Percentiles rank a stretch among this genome's conserved stretches.
Evolutionary conservation across 2,113 vertebrate genomes (phyloP).

Genomic region (Microtus ochrogaster): DNA sequence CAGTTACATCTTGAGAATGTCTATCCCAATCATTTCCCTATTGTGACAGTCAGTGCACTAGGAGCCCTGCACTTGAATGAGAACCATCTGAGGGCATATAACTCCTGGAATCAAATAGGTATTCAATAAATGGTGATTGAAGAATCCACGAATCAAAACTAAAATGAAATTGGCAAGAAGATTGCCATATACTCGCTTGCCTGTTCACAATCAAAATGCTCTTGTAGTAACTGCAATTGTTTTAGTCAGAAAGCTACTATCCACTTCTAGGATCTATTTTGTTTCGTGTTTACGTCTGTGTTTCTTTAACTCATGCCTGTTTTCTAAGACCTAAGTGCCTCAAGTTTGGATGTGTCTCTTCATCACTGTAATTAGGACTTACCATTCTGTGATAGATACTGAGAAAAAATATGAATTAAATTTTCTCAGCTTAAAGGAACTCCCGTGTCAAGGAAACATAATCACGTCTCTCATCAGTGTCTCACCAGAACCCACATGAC

Average conservation of each 20-base stretch:
- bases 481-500: not conserved
- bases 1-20: not conserved
- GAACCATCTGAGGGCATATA: not conserved
- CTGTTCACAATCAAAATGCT: not conserved
- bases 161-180: not conserved
- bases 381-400: not conserved
- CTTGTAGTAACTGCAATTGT: not conserved
- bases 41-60: not conserved
- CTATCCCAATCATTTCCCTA: not conserved
- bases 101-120: not conserved
- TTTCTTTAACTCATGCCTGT: not conserved
- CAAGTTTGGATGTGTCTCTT: not conserved
- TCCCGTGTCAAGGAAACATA: conserved; percentile 9
- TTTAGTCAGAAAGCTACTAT: not conserved
- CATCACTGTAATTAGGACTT: not conserved
- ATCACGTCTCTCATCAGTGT: not conserved
- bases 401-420: conserved; percentile 6
- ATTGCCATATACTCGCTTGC: not conserved
- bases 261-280: not conserved
- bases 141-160: not conserved
- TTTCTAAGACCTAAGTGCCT: conserved; percentile 1
- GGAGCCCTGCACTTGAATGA: not conserved
- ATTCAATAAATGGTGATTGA: not conserved
- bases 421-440: not conserved
- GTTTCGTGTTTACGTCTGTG: not conserved